These are phyloP conservation scores for Agrenia bidenticulata DNA, from an alignment of 2,888 invertebrate species.

Conservation along the genomic window DNA sequence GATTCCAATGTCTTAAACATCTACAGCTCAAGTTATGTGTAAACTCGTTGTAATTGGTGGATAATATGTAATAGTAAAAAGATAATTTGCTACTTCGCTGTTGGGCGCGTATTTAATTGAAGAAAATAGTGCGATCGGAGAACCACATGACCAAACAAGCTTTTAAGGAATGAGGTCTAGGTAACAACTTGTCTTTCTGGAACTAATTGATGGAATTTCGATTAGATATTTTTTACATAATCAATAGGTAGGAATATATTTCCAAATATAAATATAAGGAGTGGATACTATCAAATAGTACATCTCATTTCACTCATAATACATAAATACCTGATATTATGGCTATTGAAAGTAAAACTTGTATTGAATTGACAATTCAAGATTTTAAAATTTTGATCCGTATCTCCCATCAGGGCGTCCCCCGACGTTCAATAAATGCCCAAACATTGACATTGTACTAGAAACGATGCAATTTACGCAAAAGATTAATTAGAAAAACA, in stretches of 20 bases:
- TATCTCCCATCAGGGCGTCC: too few species aligned
- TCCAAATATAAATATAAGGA: too few species aligned
- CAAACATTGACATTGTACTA: neutral
- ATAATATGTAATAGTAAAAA: neutral
- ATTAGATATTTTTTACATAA: neutral
- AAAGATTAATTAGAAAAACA: slow-evolving; percentile 21
- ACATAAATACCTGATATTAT: too few species aligned
- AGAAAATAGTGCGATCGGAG: neutral
- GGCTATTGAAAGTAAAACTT: too few species aligned
- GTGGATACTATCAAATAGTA: too few species aligned
- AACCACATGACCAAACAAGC: too few species aligned
- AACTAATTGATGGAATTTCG: slow-evolving; percentile 10
- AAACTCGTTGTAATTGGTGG: neutral
- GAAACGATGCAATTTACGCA: neutral
- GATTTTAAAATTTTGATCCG: too few species aligned
- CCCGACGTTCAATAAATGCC: neutral
- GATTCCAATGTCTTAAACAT: neutral
- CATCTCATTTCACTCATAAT: too few species aligned
- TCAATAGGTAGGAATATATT: neutral
- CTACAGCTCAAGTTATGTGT: neutral
- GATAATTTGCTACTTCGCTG: slow-evolving; percentile 1
- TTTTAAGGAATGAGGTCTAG: slow-evolving; percentile 19
- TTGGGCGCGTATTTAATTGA: neutral
- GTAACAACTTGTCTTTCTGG: slow-evolving; percentile 11
- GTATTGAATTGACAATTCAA: too few species aligned